Percentiles rank a stretch among this genome's conserved stretches.
Evolutionary conservation across 2,113 vertebrate species (phyloP).

Genomic region (Condylura cristata): DNA sequence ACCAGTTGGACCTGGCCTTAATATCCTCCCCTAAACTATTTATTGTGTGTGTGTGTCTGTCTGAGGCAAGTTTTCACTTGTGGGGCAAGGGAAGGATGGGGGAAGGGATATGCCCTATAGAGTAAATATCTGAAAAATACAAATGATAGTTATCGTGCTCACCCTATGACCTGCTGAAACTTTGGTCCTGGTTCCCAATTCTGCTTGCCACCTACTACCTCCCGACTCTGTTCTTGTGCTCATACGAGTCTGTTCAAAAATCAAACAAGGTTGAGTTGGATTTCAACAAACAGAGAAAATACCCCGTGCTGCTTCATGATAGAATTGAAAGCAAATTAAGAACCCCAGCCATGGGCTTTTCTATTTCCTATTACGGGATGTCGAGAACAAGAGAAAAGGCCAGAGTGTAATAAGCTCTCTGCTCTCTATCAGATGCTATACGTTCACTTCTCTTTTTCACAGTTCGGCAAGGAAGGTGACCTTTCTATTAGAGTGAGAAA

Average conservation of each 20-base stretch:
- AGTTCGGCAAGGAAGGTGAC: neutral
- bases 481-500: neutral
- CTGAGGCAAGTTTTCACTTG: neutral
- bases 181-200: fast-evolving
- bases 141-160: neutral
- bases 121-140: neutral
- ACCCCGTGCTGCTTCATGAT: neutral
- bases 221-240: neutral
- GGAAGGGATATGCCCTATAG: neutral
- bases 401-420: neutral
- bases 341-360: neutral
- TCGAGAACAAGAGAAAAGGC: neutral
- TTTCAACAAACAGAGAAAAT: neutral
- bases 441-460: no score
- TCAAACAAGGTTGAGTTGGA: neutral
- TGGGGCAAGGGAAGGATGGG: no score
- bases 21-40: neutral
- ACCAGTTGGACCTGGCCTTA: neutral
- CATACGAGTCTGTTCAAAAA: neutral
- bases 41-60: neutral
- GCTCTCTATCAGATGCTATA: fast-evolving
- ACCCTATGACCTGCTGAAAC: fast-evolving
- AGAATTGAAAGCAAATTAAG: neutral
- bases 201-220: fast-evolving
- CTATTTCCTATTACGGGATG: neutral